phyloP scores from a whole-genome alignment of 1,140 invertebrate species.

The Neodiprion pinetum region DNA sequence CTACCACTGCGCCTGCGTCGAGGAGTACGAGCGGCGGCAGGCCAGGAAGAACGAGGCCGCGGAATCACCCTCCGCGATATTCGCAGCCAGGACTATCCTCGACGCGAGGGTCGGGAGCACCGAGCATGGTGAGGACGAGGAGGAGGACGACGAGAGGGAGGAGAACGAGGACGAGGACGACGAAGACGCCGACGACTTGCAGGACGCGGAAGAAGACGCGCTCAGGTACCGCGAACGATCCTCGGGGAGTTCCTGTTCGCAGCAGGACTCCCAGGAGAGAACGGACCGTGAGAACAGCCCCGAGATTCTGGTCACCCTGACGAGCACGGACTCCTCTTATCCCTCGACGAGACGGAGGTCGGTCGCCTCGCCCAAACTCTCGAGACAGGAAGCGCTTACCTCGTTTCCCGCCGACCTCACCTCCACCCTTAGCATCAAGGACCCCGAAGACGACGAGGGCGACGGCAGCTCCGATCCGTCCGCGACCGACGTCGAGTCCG shows the following conservation, averaged over 20 bases:
- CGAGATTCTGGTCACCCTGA: conserved; percentile 74
- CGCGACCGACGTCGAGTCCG: conserved; percentile 36
- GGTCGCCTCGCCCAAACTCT: conserved; percentile 66
- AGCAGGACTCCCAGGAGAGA: too few relatives aligned
- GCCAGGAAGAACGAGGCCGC: conserved; percentile 28
- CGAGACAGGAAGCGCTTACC: conserved; percentile 76
- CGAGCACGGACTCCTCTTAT: conserved; percentile 56
- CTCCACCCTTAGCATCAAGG: conserved; percentile 69
- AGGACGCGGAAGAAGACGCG: conserved; percentile 28
- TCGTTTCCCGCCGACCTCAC: conserved; percentile 71
- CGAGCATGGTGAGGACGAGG: conserved; percentile 63
- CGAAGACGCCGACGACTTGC: conserved; percentile 25
- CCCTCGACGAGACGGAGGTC: conserved; percentile 50
- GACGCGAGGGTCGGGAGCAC: conserved; percentile 46
- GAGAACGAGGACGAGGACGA: conserved; percentile 35
- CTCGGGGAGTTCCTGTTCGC: background rate
- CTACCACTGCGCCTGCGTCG: conserved; percentile 59
- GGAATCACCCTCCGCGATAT: conserved; percentile 50
- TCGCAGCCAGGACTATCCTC: conserved; percentile 48
- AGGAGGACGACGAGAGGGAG: conserved; percentile 55
- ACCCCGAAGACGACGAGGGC: conserved; percentile 64
- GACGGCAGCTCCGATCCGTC: conserved; percentile 28
- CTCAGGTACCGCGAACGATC: conserved; percentile 30
- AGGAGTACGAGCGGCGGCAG: conserved; percentile 52
- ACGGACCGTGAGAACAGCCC: conserved; percentile 40